Evolutionary conservation across 2,113 vertebrate species (phyloP).

Genomic region (Ophiodon elongatus): DNA sequence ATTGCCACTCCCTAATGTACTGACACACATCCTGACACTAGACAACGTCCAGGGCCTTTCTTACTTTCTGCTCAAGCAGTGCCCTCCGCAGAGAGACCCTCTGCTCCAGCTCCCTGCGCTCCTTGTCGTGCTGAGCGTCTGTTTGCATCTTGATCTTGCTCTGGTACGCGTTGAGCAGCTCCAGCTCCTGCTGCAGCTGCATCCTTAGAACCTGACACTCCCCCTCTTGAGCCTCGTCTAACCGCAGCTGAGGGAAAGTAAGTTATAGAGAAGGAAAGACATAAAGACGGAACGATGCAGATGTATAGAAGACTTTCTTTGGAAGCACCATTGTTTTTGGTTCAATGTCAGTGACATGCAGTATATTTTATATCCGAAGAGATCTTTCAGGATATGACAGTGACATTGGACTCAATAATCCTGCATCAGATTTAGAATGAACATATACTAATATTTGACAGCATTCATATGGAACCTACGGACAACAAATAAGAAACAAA

Average conservation of each 20-base stretch:
- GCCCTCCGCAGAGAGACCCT: slow-evolving; percentile 84
- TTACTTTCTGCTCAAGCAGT: slow-evolving; percentile 84
- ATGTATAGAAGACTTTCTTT: background rate
- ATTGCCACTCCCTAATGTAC: background rate
- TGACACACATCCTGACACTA: background rate
- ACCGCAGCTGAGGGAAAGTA: slow-evolving; percentile 70
- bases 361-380: background rate
- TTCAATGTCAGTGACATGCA: background rate
- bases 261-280: background rate
- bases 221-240: slow-evolving; percentile 84
- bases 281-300: background rate
- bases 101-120: slow-evolving; percentile 84
- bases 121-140: slow-evolving; percentile 84
- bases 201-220: slow-evolving; percentile 84
- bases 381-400: too few relatives aligned
- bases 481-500: background rate
- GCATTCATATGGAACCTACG: background rate
- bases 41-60: background rate
- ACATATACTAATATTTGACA: background rate
- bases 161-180: slow-evolving; percentile 85
- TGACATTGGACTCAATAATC: background rate
- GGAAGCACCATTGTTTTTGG: background rate
- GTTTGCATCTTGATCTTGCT: slow-evolving; percentile 88
- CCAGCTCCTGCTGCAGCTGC: slow-evolving; percentile 86
- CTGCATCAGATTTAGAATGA: background rate